Evolutionary conservation across 2,113 vertebrate genomes (phyloP), one percentile per base, ranked within the genome.

Genomic region (Platysteira castanea): DNA sequence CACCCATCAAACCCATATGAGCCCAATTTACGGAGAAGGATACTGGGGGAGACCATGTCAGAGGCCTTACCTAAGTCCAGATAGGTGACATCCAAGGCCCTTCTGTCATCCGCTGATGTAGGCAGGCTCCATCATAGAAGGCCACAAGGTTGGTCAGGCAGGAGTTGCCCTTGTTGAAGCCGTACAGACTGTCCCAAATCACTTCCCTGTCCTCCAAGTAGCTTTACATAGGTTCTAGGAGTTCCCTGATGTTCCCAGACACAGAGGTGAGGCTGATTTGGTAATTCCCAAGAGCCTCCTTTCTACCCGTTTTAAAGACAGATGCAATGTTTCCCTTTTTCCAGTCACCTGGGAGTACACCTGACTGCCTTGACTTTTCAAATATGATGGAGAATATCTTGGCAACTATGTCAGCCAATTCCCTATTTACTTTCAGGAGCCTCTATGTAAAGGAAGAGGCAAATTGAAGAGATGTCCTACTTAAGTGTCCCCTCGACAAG

Each of bases 91-190:
- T 28, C 12, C 42, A 33, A 33, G 67, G 31, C 7, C 31, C 27
- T 52, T 57, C 52, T 44, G 44, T 46, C 22, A 17, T 30, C 21
- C n/a, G 24, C 13, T 11, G 13, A n/a, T 11, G 23, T 10, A 11
- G 23, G 21, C 30, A 37, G n/a, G n/a, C 30, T 41, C 56, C 41
- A 10, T 30, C 0, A 0, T 47, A 26, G 47, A 54, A 35, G 56
- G 56, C 20, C 39, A 53, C 14, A 31, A 35, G 50, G 11, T 35
- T 56, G 35, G 17, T 56, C 49, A 64, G 63, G 42, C 42, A 56
- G 67, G 35, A 64, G 41, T 50, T 64, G 42, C 26, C 24, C 26
- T 80, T 49, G 14, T 7, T 49, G 50, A 56, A 13, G 31, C 21
- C 31, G 15, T 18, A 21, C 13, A 35, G 30, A 20, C 56, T 56